Evolutionary conservation across 2,888 invertebrate genomes (phyloP), one percentile per base, ranked within the genome.

Genomic region (Nomada lathburiana): DNA sequence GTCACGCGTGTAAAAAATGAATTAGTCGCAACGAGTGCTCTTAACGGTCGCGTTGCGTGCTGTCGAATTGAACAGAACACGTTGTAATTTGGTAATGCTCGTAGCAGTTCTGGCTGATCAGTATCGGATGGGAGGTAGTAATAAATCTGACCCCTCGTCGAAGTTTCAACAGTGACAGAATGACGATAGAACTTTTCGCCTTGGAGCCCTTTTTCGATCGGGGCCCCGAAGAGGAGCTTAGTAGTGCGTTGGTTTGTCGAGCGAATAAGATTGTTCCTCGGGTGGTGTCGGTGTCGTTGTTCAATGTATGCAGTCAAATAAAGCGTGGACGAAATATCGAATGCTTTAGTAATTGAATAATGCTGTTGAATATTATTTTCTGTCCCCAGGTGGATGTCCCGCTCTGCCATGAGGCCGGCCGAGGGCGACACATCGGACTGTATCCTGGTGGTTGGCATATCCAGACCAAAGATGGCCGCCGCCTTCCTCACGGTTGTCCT

Each of bases 381-480:
- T 42, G 26, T 26, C 23, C 5, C 23, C 94, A 97, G 97, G 96
- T 97, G 97, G 97, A 96, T 97, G 95, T 96, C 97, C 91, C 96
- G 97, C 94, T 96, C 97, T 93, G 96, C 96, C 92, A 97, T 97
- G 96, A 96, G 97, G 94, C 96, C 97, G 93, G 96, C 96, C 94
- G 97, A 97, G 94, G 96, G 96, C 95, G 97, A 97, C 94, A 96
- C 97, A 94, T 96, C 97, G 94, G 97, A 97, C 95, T 97, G 97
- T 95, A 97, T 97, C 93, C 95, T 97, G 91, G 97, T 97, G 92
- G 97, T 97, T 92, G 97, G 97, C 90, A 96, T 97, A 92, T 97
- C 97, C 94, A 96, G 97, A 94, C 97, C 97, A 91, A 97, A 97
- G 94, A 96, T 97, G 95, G 97, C 97, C 92, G 96, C 97, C 93